Conservation (phyloP, 2,113 vertebrate genomes). For the Columba livia region DNA sequence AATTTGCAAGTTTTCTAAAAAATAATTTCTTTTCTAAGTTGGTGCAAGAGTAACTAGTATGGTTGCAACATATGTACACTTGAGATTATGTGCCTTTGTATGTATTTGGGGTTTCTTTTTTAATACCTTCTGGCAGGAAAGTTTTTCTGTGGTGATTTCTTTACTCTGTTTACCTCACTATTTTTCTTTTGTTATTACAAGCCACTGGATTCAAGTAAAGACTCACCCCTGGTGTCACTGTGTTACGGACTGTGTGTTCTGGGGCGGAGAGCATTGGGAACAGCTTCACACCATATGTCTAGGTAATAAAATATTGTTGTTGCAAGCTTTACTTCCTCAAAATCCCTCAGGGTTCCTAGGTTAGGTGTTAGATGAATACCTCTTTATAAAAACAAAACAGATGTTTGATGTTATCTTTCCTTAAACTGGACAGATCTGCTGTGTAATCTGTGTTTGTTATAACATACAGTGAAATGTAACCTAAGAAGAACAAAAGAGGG, state of each 20-base stretch:
- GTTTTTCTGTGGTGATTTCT: background rate
- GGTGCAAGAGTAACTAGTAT: background rate
- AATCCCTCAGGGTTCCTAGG: background rate
- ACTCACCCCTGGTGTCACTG: conserved; percentile 89
- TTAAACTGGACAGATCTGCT: background rate
- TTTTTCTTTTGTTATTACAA: conserved; percentile 49
- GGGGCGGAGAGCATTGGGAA: conserved; percentile 94
- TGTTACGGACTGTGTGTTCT: conserved; percentile 96
- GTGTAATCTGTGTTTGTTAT: background rate
- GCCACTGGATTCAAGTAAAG: conserved; percentile 92
- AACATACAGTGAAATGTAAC: background rate
- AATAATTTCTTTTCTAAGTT: background rate
- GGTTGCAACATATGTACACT: background rate
- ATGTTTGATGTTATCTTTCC: background rate
- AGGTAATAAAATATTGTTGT: conserved; percentile 78
- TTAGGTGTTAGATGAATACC: background rate
- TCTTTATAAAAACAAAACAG: background rate
- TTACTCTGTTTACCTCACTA: background rate
- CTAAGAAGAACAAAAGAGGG: background rate
- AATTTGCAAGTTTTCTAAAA: background rate
- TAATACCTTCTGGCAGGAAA: background rate
- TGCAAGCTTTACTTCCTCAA: background rate
- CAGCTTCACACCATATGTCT: conserved; percentile 98
- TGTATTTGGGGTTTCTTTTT: background rate
- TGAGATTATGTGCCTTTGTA: background rate